Evolutionary conservation across 1,140 invertebrate genomes (phyloP), one percentile per base, ranked within the genome.

Genomic region (Meloidogyne hapla): DNA sequence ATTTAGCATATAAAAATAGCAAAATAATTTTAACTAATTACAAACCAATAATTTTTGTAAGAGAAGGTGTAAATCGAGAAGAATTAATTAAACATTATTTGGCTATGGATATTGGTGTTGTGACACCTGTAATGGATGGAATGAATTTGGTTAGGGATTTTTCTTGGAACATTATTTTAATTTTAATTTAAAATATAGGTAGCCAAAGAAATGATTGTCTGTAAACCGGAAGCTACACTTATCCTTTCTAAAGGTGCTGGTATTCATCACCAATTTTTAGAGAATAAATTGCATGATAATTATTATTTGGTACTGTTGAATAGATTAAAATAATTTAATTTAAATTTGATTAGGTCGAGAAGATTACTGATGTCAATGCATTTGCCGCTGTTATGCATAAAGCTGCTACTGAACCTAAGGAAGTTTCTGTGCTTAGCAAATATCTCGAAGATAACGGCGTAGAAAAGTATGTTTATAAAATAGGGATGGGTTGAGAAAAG

Each of bases 61-160:
- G 84, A 2, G 82, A 87, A 69, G 83, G 85, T 45, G 67, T 86
- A 3, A 83, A 84, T 40, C 66, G 85, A 26, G 68, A 63, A 15
- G 78, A 87, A 15, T 33, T 86, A 13, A 79, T 87, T 23, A 81
- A 83, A 13, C 81, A 76, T 33, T 86, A 86, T 56, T 66, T 87
- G 23, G 85, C 85, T 15, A 86, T 86, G 85, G 85, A 86, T 69
- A 78, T 86, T 45, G 85, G 85, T 21, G 81, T 86, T 15, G 86
- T 86, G 13, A 87, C 86, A 9, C 85, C 86, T 3, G 77, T 78
- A 65, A 86, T 87, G 48, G 85, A 87, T 75, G 85, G 85, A 70
- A 86, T 86, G 85, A 86, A 86, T 76, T 69, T 86, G 1, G 48
- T 56, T n/a, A 8, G 33, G 33, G 33, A 3, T 33, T 33, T 33